Percentiles rank a stretch among this genome's conserved stretches.
These are phyloP conservation scores for Octopus bimaculoides DNA, from an alignment of 1,140 invertebrate species.

Conservation along the genomic window DNA sequence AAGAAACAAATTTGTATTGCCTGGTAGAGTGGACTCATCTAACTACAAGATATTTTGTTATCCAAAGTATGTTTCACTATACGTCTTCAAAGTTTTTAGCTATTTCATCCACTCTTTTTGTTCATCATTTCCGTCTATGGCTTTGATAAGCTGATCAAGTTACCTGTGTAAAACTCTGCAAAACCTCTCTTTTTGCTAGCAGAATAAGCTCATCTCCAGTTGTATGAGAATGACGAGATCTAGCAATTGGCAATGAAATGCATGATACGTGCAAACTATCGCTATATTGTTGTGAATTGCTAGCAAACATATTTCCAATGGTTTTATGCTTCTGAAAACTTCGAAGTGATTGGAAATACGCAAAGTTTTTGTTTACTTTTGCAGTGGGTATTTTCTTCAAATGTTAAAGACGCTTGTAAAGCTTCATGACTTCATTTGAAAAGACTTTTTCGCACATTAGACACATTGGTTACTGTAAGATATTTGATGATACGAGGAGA, in stretches of 20 bases:
- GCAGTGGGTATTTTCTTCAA: neutral
- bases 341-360: conserved; percentile 7
- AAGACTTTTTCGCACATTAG: neutral
- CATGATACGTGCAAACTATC: conserved; percentile 4
- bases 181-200: neutral
- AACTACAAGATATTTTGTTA: neutral
- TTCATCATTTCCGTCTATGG: neutral
- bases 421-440: neutral
- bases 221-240: neutral
- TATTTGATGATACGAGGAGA: neutral
- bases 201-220: conserved; percentile 5
- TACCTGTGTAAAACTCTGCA: neutral
- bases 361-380: neutral
- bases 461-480: conserved; percentile 1
- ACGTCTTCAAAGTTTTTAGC: neutral
- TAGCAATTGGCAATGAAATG: conserved; percentile 7
- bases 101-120: conserved; percentile 7
- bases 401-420: neutral
- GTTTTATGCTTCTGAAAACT: neutral
- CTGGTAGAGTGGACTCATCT: neutral
- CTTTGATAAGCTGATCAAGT: neutral
- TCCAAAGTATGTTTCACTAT: neutral
- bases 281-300: neutral
- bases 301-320: neutral
- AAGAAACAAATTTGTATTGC: neutral